Evolutionary conservation across 2,888 invertebrate species (phyloP).

Genomic region (Cantharis rufa): DNA sequence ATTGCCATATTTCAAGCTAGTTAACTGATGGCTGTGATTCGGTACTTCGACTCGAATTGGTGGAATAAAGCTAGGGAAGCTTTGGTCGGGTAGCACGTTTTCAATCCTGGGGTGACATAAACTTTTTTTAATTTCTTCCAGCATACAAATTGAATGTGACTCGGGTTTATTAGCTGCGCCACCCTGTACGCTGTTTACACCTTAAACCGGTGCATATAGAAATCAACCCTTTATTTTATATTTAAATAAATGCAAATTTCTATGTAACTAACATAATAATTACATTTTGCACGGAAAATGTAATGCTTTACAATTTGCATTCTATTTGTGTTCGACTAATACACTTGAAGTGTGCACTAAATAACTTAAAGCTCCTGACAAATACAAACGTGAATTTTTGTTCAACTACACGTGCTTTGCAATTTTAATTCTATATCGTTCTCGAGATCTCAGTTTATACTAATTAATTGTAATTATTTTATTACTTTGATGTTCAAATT

Average conservation of each 20-base stretch:
- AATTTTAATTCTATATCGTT: background rate
- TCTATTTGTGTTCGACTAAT: background rate
- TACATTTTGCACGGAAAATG: background rate
- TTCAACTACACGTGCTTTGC: background rate
- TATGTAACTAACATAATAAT: background rate
- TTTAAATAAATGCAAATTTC: background rate
- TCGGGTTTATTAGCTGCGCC: background rate
- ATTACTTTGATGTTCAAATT: background rate
- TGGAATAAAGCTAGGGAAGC: background rate
- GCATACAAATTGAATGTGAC: background rate
- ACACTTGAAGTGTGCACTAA: background rate
- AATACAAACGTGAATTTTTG: background rate
- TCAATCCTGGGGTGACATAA: background rate
- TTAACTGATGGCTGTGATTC: background rate
- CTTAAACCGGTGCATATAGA: background rate
- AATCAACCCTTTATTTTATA: background rate
- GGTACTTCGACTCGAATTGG: background rate
- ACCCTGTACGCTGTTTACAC: background rate
- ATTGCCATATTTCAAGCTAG: background rate
- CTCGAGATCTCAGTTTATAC: no score
- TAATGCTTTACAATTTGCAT: background rate
- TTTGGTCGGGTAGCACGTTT: background rate
- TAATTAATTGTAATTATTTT: background rate
- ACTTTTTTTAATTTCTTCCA: background rate
- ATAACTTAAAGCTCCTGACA: background rate